These are phyloP conservation scores for Eupsilia transversa DNA, from an alignment of 2,888 invertebrate genomes.

Conservation along the genomic window DNA sequence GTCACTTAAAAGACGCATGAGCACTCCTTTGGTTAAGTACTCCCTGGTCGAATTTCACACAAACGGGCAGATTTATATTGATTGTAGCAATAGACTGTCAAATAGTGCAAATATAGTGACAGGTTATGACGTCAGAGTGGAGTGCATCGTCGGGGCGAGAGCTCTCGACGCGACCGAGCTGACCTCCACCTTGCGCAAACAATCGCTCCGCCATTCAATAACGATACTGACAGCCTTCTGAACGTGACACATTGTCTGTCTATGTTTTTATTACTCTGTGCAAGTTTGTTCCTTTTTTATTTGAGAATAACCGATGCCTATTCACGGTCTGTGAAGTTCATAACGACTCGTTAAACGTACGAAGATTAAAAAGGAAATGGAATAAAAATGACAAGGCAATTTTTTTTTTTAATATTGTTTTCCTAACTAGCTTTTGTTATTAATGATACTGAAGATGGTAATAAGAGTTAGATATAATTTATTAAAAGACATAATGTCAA, in stretches of 20 bases:
- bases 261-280: slow-evolving; percentile 53
- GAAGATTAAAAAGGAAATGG: slow-evolving; percentile 25
- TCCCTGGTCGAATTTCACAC: slow-evolving; percentile 14
- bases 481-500: too few relatives aligned
- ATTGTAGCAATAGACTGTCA: slow-evolving; percentile 50
- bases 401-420: slow-evolving; percentile 6
- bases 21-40: background rate
- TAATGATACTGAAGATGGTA: background rate
- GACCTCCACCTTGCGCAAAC: slow-evolving; percentile 60
- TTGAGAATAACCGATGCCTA: slow-evolving; percentile 36
- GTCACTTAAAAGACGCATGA: slow-evolving; percentile 2
- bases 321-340: slow-evolving; percentile 36
- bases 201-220: slow-evolving; percentile 56
- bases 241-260: slow-evolving; percentile 60
- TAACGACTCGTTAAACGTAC: slow-evolving; percentile 36
- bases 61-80: slow-evolving; percentile 22
- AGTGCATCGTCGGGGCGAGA: slow-evolving; percentile 51
- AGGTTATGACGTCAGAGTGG: slow-evolving; percentile 55
- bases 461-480: background rate
- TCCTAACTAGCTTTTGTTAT: slow-evolving; percentile 1
- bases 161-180: slow-evolving; percentile 44
- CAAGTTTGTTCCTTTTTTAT: slow-evolving; percentile 34
- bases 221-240: slow-evolving; percentile 54
- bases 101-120: slow-evolving; percentile 54
- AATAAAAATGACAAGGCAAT: slow-evolving; percentile 10